phyloP scores from a whole-genome alignment of 2,888 invertebrate species.

The Temnothorax rugatulus region DNA sequence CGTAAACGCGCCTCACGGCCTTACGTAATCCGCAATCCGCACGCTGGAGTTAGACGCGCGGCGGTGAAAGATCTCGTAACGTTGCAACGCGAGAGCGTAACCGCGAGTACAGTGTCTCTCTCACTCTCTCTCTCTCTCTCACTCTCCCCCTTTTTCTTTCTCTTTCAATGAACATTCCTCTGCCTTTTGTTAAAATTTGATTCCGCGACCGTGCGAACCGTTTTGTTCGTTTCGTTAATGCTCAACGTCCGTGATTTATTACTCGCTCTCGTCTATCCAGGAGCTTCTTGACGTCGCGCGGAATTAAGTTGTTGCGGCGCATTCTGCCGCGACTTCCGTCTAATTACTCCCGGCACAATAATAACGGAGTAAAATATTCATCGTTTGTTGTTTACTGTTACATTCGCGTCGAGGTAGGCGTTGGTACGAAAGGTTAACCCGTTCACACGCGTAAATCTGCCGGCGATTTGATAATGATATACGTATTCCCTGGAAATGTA shows the following conservation, averaged over 20 bases:
- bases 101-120: neutral
- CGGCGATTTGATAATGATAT: constrained; percentile 15
- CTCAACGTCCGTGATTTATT: neutral
- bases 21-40: constrained; percentile 64
- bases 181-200: constrained; percentile 35
- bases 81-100: constrained; percentile 23
- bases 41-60: constrained; percentile 35
- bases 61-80: constrained; percentile 38
- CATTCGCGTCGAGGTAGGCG: neutral
- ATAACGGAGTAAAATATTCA: constrained; percentile 20
- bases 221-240: constrained; percentile 7
- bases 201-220: neutral
- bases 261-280: neutral
- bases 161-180: constrained; percentile 32
- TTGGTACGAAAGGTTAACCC: constrained; percentile 42
- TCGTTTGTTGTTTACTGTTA: neutral
- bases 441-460: constrained; percentile 43
- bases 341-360: constrained; percentile 32
- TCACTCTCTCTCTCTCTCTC: neutral
- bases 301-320: neutral
- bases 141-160: neutral
- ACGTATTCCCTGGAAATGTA: neutral
- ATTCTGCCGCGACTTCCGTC: constrained; percentile 4
- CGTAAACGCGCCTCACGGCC: constrained; percentile 61
- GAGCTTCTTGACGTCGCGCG: neutral